Conservation (phyloP, 2,113 vertebrate genomes). For the Oxyura jamaicensis region DNA sequence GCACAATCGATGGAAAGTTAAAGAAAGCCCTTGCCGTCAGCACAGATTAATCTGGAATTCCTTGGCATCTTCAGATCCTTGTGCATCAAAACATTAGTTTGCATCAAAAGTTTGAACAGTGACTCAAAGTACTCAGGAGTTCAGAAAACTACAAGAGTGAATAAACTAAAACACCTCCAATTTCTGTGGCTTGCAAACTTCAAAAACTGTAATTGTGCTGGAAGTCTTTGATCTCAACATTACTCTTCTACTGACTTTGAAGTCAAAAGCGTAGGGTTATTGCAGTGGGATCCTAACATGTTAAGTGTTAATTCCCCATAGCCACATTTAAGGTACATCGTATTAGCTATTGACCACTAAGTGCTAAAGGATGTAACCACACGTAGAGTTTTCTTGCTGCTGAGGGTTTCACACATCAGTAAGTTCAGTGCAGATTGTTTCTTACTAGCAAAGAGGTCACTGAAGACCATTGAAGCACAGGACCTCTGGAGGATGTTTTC, state of each 20-base stretch:
- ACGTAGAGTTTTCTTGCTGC: neutral
- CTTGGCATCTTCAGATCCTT: neutral
- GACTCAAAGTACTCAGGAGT: neutral
- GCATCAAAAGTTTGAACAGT: neutral
- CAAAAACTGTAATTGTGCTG: slow-evolving; percentile 2
- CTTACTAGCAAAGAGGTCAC: neutral
- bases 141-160: neutral
- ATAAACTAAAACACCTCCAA: neutral
- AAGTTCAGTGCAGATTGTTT: neutral
- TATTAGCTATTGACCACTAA: neutral
- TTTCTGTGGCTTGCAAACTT: neutral
- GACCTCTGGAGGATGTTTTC: neutral
- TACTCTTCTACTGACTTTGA: slow-evolving; percentile 6
- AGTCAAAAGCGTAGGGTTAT: neutral
- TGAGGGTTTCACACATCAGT: neutral
- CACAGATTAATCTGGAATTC: neutral
- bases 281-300: neutral
- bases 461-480: neutral
- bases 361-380: neutral
- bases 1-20: neutral
- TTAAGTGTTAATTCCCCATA: neutral
- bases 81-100: neutral
- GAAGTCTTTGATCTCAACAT: slow-evolving; percentile 14
- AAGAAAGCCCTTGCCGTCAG: neutral
- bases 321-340: neutral